phyloP scores from a whole-genome alignment of 1,140 invertebrate species.

The Bombus picipes region DNA sequence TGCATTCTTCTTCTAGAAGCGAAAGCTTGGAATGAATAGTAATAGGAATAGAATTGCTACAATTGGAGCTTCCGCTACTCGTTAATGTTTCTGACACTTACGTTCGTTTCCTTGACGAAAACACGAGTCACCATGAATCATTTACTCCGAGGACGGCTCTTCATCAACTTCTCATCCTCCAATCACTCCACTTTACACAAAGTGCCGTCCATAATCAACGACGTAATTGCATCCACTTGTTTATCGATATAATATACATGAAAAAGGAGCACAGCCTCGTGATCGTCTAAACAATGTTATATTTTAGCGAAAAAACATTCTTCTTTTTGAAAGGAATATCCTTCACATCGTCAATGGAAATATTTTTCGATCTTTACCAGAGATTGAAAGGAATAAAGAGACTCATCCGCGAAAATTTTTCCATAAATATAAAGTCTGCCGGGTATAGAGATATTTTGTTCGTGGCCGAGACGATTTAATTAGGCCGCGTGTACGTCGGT shows the following conservation, averaged over 20 bases:
- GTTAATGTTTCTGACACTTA: constrained; percentile 27
- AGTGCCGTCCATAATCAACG: neutral
- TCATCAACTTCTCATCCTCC: neutral
- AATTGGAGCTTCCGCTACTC: constrained; percentile 23
- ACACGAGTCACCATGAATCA: constrained; percentile 22
- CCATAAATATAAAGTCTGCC: neutral
- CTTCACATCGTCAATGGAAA: neutral
- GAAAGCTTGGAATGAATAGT: neutral
- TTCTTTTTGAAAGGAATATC: neutral
- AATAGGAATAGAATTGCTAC: constrained; percentile 19
- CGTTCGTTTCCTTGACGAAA: constrained; percentile 12
- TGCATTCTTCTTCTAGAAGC: too few species aligned
- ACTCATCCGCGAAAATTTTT: neutral
- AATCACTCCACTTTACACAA: constrained; percentile 11
- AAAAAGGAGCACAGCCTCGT: neutral
- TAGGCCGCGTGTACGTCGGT: constrained; percentile 1
- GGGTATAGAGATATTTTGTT: neutral
- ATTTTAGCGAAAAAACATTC: neutral
- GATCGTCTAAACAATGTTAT: neutral
- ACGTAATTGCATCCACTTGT: neutral
- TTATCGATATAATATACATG: neutral
- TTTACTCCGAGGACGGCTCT: neutral
- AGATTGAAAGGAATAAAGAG: neutral
- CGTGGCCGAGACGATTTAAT: constrained; percentile 2
- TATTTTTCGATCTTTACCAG: neutral